phyloP scores from a whole-genome alignment of 2,888 invertebrate species.

The Nineta flava region DNA sequence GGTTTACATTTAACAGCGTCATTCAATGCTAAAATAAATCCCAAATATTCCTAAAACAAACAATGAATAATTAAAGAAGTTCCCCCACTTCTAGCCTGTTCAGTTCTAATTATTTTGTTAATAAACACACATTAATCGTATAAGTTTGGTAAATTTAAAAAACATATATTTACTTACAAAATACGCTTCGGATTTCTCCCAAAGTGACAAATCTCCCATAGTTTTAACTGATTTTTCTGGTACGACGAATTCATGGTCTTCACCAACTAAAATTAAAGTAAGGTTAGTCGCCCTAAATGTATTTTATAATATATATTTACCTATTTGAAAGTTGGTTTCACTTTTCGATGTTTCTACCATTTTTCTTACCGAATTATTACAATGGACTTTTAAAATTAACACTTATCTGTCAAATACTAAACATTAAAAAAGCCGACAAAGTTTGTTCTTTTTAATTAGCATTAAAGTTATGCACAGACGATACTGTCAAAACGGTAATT shows the following conservation, averaged over 20 bases:
- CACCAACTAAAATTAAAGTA: conserved; percentile 12
- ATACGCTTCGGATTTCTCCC: conserved; percentile 78
- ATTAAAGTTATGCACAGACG: too few relatives aligned
- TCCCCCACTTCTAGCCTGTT: not conserved
- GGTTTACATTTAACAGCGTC: conserved; percentile 70
- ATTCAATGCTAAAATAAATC: conserved; percentile 76
- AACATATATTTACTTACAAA: conserved; percentile 33
- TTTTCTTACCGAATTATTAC: not conserved
- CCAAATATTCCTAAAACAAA: conserved; percentile 53
- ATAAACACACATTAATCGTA: not conserved
- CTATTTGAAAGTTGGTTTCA: not conserved
- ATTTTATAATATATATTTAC: not conserved
- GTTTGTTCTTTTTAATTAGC: too few relatives aligned
- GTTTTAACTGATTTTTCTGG: conserved; percentile 49
- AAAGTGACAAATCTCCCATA: conserved; percentile 54
- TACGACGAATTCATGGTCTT: conserved; percentile 43
- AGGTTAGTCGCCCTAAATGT: not conserved
- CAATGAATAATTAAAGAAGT: not conserved
- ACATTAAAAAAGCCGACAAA: too few relatives aligned
- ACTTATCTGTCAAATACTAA: not conserved
- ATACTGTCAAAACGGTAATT: too few relatives aligned
- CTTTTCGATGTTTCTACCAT: not conserved
- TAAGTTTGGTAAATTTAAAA: not conserved
- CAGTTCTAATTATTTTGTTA: not conserved
- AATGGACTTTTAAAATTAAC: not conserved